phyloP scores from a whole-genome alignment of 2,113 vertebrate genomes.

The Cyprinus carpio region DNA sequence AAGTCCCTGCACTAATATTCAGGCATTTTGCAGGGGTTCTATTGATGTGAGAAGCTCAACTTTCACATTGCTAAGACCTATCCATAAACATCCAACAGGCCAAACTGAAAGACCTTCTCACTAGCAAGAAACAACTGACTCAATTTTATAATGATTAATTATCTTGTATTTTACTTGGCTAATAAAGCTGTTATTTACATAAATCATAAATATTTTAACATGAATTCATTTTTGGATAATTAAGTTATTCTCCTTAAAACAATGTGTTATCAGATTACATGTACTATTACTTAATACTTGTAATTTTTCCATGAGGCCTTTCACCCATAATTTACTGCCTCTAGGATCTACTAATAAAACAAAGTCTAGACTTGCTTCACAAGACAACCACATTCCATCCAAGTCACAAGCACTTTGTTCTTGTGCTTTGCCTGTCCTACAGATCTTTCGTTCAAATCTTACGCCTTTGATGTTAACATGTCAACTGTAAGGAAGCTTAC shows the following conservation, averaged over 20 bases:
- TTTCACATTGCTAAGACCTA: conserved; percentile 26
- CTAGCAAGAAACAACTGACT: conserved; percentile 30
- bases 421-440: conserved; percentile 27
- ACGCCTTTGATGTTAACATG: conserved; percentile 51
- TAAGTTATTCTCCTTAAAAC: not conserved
- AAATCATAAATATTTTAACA: not conserved
- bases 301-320: not conserved
- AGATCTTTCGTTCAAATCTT: conserved; percentile 10
- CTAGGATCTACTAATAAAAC: conserved; percentile 5
- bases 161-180: not conserved
- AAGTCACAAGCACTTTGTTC: conserved; percentile 45
- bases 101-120: conserved; percentile 35
- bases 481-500: conserved; percentile 36
- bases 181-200: conserved; percentile 6
- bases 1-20: conserved; percentile 15
- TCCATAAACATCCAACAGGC: conserved; percentile 5
- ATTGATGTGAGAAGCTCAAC: conserved; percentile 23
- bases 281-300: not conserved
- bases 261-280: not conserved
- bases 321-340: conserved; percentile 19
- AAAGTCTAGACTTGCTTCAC: conserved; percentile 40
- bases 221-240: not conserved
- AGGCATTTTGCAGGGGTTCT: conserved; percentile 10
- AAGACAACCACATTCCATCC: conserved; percentile 47
- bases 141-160: conserved; percentile 5